phyloP scores from a whole-genome alignment of 2,797 vertebrate genomes.

The Pterois miles region DNA sequence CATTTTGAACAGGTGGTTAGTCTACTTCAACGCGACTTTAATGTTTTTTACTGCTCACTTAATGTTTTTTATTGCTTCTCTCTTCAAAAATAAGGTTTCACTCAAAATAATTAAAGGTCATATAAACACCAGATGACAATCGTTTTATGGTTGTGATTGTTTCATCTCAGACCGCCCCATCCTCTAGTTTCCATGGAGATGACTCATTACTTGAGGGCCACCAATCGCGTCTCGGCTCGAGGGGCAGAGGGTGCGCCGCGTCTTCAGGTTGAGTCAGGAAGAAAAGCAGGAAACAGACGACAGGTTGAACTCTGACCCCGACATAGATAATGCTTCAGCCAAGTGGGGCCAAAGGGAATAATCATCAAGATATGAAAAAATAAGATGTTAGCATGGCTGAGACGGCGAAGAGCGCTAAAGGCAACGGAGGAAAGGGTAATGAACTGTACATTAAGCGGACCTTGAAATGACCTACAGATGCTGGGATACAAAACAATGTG shows the following conservation, averaged over 20 bases:
- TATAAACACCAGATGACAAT: neutral
- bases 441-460: slow-evolving; percentile 2
- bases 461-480: slow-evolving; percentile 20
- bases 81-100: neutral
- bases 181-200: slow-evolving; percentile 41
- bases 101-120: neutral
- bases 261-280: slow-evolving; percentile 36
- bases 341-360: slow-evolving; percentile 18
- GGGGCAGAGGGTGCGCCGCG: slow-evolving; percentile 36
- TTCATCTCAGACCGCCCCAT: neutral
- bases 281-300: slow-evolving; percentile 25
- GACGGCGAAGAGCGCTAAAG: neutral
- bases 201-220: slow-evolving; percentile 21
- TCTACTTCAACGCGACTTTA: neutral
- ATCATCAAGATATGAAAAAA: slow-evolving; percentile 7
- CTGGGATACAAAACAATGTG: neutral
- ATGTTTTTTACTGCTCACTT: neutral
- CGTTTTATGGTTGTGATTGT: neutral
- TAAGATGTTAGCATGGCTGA: neutral
- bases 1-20: neutral
- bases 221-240: slow-evolving; percentile 17
- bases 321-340: slow-evolving; percentile 11
- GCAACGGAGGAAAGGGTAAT: neutral
- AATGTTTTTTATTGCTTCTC: neutral
- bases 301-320: slow-evolving; percentile 31